Conservation (phyloP, 2,113 vertebrate species). For the Perca schrenkii region DNA sequence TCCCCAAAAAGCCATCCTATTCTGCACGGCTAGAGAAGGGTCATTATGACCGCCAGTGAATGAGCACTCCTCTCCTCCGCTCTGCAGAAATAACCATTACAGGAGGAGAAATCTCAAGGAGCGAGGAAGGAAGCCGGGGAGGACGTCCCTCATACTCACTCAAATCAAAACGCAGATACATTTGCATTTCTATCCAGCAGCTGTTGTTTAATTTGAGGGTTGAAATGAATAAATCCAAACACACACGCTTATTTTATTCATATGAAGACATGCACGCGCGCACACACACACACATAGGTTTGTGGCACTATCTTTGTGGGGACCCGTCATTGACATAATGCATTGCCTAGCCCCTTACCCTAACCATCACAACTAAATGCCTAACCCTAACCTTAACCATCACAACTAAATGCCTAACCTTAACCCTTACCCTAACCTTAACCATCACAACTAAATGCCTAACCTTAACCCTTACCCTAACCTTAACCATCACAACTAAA, state of each 20-base stretch:
- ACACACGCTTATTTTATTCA: slow-evolving; percentile 12
- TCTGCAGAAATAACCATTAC: slow-evolving; percentile 65
- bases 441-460: too few relatives aligned
- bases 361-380: too few relatives aligned
- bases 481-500: too few relatives aligned
- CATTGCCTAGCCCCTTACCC: too few relatives aligned
- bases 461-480: too few relatives aligned
- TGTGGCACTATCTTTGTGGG: too few relatives aligned
- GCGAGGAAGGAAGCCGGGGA: slow-evolving; percentile 74
- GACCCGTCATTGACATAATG: too few relatives aligned
- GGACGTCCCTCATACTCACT: slow-evolving; percentile 54
- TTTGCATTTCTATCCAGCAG: slow-evolving; percentile 73
- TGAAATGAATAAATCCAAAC: slow-evolving; percentile 46
- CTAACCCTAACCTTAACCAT: too few relatives aligned
- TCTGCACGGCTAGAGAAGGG: slow-evolving; percentile 53
- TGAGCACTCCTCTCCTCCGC: slow-evolving; percentile 50
- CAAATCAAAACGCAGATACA: slow-evolving; percentile 63
- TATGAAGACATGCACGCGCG: neutral
- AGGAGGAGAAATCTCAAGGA: slow-evolving; percentile 55
- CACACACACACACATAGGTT: slow-evolving; percentile 5
- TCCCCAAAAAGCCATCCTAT: slow-evolving; percentile 25
- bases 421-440: too few relatives aligned
- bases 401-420: too few relatives aligned
- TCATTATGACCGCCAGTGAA: slow-evolving; percentile 54
- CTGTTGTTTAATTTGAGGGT: slow-evolving; percentile 69